Base-by-base conservation (phyloP, 1,140 invertebrate species). In the Contarinia nasturtii region DNA sequence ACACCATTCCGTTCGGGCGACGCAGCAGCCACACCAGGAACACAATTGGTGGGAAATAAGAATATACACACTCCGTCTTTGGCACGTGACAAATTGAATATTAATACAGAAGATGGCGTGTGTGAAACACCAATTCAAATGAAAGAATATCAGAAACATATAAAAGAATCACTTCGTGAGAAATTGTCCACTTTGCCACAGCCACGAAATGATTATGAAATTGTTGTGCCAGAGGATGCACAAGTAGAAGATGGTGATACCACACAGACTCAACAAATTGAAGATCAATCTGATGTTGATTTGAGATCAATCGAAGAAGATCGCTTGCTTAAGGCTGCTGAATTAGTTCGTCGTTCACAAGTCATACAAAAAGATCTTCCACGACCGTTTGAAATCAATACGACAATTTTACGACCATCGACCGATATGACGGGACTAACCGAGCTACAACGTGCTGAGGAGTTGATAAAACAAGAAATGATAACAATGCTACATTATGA, bases 161-260 rank as follows among this genome's bases (percentile, higher is more conserved):
- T 77, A 7, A 80, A 79, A 56, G 77, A 84, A 42, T 77, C 85
- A 40, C 68, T 98, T 10, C 73, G 76, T 41, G 73, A 75, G 47
- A 81, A 82, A 1, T 65, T 98, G 12, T 77, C 77, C 33, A 67
- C 78, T 10, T 66, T 99, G 47, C 96, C 95, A 4, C 60, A 74
- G 21, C 95, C 96, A 0, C 82, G 84, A 50, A 98, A 98, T 64
- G 94, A 98, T 67, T 98, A 94, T 67, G 94, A 98, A 67, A 95
- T 99, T 59, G 91, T 98, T 38, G 82, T 97, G 10, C 89, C 91
- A 0, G 88, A 94, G 50, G 76, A 85, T 36, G 86, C 92, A 53
- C 68, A 73, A 20, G 70, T 67, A 68, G 33, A 61, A 67, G 14
- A 54, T n/a, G n/a, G n/a, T n/a, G n/a, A n/a, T n/a, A 61, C 1